Conservation (phyloP, 2,888 invertebrate genomes). For the Fragum whitleyi region DNA sequence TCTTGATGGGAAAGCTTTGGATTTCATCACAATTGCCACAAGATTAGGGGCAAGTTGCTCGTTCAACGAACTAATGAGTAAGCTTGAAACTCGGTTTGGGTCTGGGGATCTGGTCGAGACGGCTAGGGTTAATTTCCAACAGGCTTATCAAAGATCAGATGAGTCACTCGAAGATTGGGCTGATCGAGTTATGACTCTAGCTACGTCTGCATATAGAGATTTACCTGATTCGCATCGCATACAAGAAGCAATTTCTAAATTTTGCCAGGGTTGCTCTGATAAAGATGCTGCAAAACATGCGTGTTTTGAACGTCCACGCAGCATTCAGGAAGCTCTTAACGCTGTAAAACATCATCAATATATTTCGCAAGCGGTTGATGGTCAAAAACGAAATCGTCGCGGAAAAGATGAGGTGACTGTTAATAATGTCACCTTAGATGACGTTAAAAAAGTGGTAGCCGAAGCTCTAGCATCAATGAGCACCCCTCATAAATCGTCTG, state of each 20-base stretch:
- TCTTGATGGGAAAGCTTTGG: conserved; percentile 30
- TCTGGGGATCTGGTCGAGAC: conserved; percentile 26
- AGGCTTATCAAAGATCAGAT: conserved; percentile 12
- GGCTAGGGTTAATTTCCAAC: conserved; percentile 21
- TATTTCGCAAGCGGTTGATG: no score
- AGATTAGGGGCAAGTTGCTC: background rate
- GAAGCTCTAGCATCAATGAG: no score
- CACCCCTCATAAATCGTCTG: no score
- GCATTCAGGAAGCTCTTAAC: conserved; percentile 38
- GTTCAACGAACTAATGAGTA: conserved; percentile 18
- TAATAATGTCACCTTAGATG: conserved; percentile 1
- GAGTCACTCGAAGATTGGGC: conserved; percentile 46
- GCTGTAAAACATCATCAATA: conserved; percentile 34
- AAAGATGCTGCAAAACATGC: conserved; percentile 42
- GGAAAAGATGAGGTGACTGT: background rate
- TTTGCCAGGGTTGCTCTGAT: no score
- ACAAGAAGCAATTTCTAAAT: conserved; percentile 39
- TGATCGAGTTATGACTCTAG: conserved; percentile 41
- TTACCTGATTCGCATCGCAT: conserved; percentile 33
- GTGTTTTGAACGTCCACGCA: conserved; percentile 33
- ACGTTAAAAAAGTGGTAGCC: background rate
- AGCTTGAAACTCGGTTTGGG: conserved; percentile 29
- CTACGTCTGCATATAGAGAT: conserved; percentile 47
- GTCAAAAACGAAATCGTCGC: conserved; percentile 1
- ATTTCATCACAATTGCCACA: conserved; percentile 24